These are phyloP conservation scores for Glossophaga mutica DNA, from an alignment of 2,797 vertebrate species.

Conservation along the genomic window DNA sequence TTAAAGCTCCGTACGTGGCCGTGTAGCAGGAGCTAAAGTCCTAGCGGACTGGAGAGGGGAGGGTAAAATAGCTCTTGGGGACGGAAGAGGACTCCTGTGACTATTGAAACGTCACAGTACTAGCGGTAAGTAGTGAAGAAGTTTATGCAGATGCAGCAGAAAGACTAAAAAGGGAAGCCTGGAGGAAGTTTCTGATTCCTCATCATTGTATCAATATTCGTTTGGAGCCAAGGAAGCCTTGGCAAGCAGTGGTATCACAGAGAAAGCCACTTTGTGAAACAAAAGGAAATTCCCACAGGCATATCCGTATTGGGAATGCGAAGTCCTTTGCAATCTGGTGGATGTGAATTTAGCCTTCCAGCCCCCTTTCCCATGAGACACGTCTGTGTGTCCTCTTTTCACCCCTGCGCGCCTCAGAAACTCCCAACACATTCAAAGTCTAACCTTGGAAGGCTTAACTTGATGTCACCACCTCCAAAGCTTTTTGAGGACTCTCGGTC, in stretches of 20 bases:
- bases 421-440: background rate
- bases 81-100: background rate
- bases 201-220: background rate
- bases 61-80: background rate
- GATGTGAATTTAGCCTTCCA: background rate
- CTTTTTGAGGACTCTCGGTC: background rate
- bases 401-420: background rate
- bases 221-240: background rate
- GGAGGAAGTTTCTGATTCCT: background rate
- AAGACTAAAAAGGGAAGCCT: background rate
- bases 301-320: conserved; percentile 33
- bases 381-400: background rate
- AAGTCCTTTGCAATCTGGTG: background rate
- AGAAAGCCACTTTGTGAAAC: conserved; percentile 25
- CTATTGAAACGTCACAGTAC: background rate
- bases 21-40: background rate
- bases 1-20: background rate
- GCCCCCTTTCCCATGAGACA: background rate
- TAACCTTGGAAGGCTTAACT: background rate
- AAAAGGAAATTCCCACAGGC: background rate
- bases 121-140: background rate
- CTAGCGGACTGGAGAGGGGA: background rate
- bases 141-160: background rate
- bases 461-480: background rate
- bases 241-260: background rate